Percentiles rank a stretch among this genome's conserved stretches.
These are phyloP conservation scores for Metellina segmentata DNA, from an alignment of 2,888 invertebrate species.

Conservation along the genomic window DNA sequence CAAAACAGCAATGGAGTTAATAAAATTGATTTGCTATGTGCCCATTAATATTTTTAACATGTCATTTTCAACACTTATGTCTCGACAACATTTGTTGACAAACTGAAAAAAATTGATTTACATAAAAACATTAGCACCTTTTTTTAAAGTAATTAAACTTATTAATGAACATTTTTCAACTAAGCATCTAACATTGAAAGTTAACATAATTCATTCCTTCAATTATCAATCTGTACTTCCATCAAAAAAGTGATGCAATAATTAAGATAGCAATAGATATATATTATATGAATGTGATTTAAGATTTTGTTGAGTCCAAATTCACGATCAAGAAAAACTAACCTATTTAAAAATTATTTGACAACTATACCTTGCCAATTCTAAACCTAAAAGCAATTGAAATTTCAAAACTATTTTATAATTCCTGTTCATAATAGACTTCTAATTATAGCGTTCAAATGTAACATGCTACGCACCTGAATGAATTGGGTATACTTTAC, in stretches of 20 bases:
- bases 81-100: too few relatives aligned
- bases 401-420: constrained; percentile 13
- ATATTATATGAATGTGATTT: not conserved
- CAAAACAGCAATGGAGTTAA: too few relatives aligned
- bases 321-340: not conserved
- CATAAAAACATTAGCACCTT: not conserved
- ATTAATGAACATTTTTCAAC: not conserved
- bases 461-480: constrained; percentile 3
- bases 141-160: not conserved
- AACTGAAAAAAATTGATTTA: not conserved
- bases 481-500: not conserved
- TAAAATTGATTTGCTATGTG: too few relatives aligned
- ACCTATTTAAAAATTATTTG: not conserved
- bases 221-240: not conserved
- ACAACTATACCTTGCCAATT: not conserved
- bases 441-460: constrained; percentile 23
- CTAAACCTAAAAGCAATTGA: constrained; percentile 37
- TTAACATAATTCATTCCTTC: not conserved
- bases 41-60: too few relatives aligned
- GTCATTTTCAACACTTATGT: too few relatives aligned
- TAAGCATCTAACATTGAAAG: not conserved
- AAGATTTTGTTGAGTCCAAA: not conserved
- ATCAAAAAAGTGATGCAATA: not conserved
- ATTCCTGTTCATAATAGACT: not conserved
- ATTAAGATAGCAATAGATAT: not conserved